A percentile compares a stretch with the other conserved stretches of the same genome.
Evolutionary conservation across 2,797 vertebrate species (phyloP).

Genomic region (Pampus argenteus): DNA sequence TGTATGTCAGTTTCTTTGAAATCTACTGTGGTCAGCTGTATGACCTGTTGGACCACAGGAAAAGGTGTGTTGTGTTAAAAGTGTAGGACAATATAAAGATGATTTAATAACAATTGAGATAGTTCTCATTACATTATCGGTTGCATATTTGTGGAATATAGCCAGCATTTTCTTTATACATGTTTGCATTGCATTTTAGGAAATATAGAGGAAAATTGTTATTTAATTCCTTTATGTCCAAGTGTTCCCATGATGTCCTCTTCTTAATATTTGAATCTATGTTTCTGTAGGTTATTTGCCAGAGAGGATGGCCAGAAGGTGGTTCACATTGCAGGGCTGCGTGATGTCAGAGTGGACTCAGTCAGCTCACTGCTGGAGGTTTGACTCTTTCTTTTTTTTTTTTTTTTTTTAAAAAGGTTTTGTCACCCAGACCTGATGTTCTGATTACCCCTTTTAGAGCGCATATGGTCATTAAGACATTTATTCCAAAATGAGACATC

Average conservation of each 20-base stretch:
- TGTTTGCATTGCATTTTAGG: background rate
- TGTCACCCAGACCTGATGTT: background rate
- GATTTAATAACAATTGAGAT: background rate
- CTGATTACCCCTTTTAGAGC: background rate
- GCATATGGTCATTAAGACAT: background rate
- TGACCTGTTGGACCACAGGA: slow-evolving; percentile 90
- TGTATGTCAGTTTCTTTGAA: slow-evolving; percentile 94
- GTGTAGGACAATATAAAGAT: background rate
- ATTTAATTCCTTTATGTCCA: background rate
- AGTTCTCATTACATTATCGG: background rate
- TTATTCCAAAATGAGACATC: slow-evolving; percentile 5
- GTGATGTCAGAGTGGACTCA: slow-evolving; percentile 86
- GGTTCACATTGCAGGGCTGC: slow-evolving; percentile 91
- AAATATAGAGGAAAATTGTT: background rate
- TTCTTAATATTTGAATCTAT: background rate
- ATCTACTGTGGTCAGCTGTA: slow-evolving; percentile 96
- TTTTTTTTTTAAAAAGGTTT: slow-evolving; percentile 4
- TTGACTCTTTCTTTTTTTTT: slow-evolving; percentile 47
- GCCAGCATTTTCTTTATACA: background rate
- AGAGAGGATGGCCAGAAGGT: slow-evolving; percentile 90
- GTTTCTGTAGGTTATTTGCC: slow-evolving; percentile 87
- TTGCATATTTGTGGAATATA: background rate
- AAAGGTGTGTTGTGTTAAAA: slow-evolving; percentile 81
- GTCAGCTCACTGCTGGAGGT: slow-evolving; percentile 90
- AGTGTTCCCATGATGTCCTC: background rate